Conservation (phyloP, 2,113 vertebrate genomes). For the Catharus minimus region DNA sequence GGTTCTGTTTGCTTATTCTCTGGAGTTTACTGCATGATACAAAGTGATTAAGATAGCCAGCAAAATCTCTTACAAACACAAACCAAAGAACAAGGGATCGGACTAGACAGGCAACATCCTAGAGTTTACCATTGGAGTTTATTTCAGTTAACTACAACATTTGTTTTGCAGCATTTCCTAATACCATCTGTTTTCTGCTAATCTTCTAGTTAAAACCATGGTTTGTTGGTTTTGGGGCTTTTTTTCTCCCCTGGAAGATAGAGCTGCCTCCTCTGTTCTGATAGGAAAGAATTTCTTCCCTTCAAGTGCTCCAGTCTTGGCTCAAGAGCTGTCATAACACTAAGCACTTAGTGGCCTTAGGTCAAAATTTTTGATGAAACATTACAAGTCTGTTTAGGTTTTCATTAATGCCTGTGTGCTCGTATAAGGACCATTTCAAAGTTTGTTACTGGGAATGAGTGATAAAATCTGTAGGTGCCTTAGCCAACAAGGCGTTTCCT, state of each 20-base stretch:
- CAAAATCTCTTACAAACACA: not conserved
- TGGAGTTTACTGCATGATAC: not conserved
- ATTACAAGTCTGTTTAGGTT: not conserved
- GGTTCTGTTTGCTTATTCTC: not conserved
- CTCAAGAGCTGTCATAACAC: not conserved
- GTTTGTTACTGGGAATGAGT: not conserved
- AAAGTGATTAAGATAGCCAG: conserved; percentile 9
- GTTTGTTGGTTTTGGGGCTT: not conserved
- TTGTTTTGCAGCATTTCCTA: conserved; percentile 3
- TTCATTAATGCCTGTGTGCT: not conserved
- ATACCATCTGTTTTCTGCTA: not conserved
- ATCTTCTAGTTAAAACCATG: not conserved
- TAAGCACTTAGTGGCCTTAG: not conserved
- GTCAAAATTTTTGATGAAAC: not conserved
- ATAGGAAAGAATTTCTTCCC: not conserved
- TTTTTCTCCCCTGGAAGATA: not conserved
- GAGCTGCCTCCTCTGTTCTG: not conserved
- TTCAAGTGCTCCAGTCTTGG: not conserved
- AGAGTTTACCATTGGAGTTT: not conserved
- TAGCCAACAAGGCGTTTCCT: not conserved
- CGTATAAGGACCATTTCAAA: not conserved
- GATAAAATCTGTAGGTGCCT: not conserved
- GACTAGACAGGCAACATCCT: not conserved
- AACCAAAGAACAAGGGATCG: not conserved
- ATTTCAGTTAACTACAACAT: not conserved